Base-by-base conservation (phyloP, 1,140 invertebrate genomes). In the Chelonus insularis region DNA sequence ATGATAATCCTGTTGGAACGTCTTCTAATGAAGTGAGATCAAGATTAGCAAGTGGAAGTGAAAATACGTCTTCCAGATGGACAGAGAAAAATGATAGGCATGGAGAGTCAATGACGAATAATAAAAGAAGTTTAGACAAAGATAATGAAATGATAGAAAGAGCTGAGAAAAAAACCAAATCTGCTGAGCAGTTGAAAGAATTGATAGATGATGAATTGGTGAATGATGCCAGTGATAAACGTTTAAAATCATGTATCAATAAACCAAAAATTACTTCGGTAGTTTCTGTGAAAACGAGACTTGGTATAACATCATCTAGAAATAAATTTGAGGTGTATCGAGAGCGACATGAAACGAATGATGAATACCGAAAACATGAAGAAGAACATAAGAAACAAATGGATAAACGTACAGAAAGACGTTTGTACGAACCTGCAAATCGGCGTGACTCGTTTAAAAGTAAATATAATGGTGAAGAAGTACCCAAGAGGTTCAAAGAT, bases 181-280 rank as follows among this genome's bases (percentile, higher is more conserved):
- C 51, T 29, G 25, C 25, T 4, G 25, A 29, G 7, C n/a, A n/a
- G n/a, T n/a, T n/a, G n/a, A n/a, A 55, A 25, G 51, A 70, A 18
- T 62, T 57, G 0, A 59, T 37, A 25, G 63, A 62, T 1, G 58
- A 68, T n/a, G 50, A 67, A 8, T 29, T n/a, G n/a, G n/a, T n/a
- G n/a, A n/a, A n/a, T n/a, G n/a, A n/a, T n/a, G n/a, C n/a, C 3
- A 64, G 69, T 4, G 67, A 63, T 0, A 72, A 50, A 20, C 76
- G 68, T 37, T 11, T 79, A 0, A 82, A 76, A 48, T 80, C 77
- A 2, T 72, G 68, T 45, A 56, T 78, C 0, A 75, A 68, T 12
- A 81, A 78, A 56, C 79, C 79, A 12, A 74, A 61, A 58, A 69
- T 81, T 5, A 77, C 75, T 2, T 82, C 79, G 1, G 76, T 81